Base-by-base conservation (phyloP, 2,113 vertebrate genomes). In the Tachysurus vachellii region DNA sequence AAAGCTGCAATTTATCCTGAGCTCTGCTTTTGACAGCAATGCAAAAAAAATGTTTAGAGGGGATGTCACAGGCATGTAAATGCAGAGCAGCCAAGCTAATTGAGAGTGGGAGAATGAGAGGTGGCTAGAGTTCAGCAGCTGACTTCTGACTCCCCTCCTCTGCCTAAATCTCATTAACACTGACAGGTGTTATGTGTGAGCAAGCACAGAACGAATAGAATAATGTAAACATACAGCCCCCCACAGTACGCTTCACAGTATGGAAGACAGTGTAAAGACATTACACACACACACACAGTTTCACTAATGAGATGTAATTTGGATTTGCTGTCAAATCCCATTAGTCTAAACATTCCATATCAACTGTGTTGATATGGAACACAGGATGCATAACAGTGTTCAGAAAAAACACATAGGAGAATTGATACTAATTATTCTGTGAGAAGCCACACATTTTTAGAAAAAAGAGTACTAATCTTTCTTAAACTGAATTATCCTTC, bases 131-230 rank as follows among this genome's bases (percentile, higher is more conserved):
- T 88, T 90, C 84, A 76, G 83, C 83, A 14, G 62, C 56, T 28
- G 50, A 87, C 71, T 68, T 89, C 86, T 84, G 89, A 89, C 83
- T 85, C 80, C 83, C 59, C 73, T 89, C 80, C 66, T 50, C 89
- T 79, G 57, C 61, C 73, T 57, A 87, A 87, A 90, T 86, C 80
- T 88, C 88, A 85, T 88, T 83, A 85, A 83, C 85, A 75, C 80
- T 82, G 79, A 85, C 87, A 88, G 83, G 80, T 75, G 71, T 79
- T 71, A 68, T 82, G 82, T 79, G 84, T 85, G 86, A 89, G 87
- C 84, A 85, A 85, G 64, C 86, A 47, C 89, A 91, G 86, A 66
- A 79, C 79, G 79, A 86, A 87, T 87, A 89, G 56, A 66, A 70
- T 82, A 86, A 85, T 86, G 77, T 88, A 88, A 88, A 88, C 89